phyloP scores from a whole-genome alignment of 2,888 invertebrate genomes.

The Perdita meconis region DNA sequence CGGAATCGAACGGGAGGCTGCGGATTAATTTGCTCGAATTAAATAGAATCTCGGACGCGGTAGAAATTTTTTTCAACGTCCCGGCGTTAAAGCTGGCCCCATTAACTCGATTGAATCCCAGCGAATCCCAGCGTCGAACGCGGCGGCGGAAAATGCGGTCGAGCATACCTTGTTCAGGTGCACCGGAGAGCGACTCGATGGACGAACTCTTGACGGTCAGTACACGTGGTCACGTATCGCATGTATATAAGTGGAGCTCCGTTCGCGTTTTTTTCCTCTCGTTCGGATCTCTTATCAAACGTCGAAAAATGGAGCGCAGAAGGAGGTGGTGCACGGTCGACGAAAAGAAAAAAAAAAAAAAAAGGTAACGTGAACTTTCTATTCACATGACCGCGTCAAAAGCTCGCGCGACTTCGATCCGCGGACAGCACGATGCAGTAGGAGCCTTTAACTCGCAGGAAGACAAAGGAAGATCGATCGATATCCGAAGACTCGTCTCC shows the following conservation, averaged over 20 bases:
- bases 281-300: slow-evolving; percentile 1
- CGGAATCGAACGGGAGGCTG: not conserved
- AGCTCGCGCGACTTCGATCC: not conserved
- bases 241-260: slow-evolving; percentile 4
- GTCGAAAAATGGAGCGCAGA: not conserved
- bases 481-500: not conserved
- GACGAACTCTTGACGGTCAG: slow-evolving; percentile 30
- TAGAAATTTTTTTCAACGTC: not conserved
- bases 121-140: too few species aligned
- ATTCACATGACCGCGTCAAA: slow-evolving; percentile 14
- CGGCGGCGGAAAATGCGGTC: slow-evolving; percentile 7
- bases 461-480: not conserved
- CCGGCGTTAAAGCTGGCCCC: too few species aligned
- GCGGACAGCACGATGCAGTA: not conserved
- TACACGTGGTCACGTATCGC: slow-evolving; percentile 41
- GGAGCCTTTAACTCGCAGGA: not conserved
- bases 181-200: slow-evolving; percentile 15
- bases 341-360: too few species aligned
- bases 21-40: not conserved
- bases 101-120: slow-evolving; percentile 1
- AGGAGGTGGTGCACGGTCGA: not conserved
- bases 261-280: not conserved
- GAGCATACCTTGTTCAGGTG: slow-evolving; percentile 41
- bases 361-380: not conserved
- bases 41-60: not conserved